These are phyloP conservation scores for Bombus confusus DNA, from an alignment of 1,140 invertebrate genomes.

Conservation along the genomic window DNA sequence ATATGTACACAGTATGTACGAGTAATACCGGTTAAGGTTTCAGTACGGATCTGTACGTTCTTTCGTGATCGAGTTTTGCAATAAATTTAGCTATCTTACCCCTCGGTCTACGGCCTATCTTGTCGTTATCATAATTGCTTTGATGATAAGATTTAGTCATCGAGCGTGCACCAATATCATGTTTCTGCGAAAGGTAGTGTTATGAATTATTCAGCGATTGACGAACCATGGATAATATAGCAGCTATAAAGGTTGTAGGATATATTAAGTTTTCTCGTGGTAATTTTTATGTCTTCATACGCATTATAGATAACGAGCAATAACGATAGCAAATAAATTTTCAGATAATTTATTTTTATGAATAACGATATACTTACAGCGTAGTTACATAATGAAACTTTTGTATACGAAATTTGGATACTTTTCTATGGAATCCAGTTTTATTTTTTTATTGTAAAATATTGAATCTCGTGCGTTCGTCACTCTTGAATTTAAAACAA, in stretches of 20 bases:
- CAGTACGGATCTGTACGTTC: background rate
- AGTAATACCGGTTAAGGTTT: background rate
- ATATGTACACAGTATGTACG: too few species aligned
- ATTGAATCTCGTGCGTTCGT: too few species aligned
- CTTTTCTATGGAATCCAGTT: too few species aligned
- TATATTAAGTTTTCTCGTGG: background rate
- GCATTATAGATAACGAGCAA: background rate
- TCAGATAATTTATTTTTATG: background rate
- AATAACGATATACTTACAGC: too few species aligned
- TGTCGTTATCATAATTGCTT: background rate
- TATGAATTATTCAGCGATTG: constrained; percentile 11
- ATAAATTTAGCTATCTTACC: background rate
- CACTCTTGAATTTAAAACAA: background rate
- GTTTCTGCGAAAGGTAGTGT: background rate
- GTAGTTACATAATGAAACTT: too few species aligned
- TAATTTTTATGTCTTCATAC: background rate
- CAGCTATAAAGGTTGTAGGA: background rate
- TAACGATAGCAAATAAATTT: too few species aligned
- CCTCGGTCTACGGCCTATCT: background rate
- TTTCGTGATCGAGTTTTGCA: background rate
- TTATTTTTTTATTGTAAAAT: too few species aligned
- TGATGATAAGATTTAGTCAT: background rate
- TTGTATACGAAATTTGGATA: too few species aligned
- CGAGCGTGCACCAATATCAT: background rate
- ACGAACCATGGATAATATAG: background rate